These are phyloP conservation scores for Perccottus glenii DNA, from an alignment of 2,113 vertebrate genomes.

Conservation along the genomic window DNA sequence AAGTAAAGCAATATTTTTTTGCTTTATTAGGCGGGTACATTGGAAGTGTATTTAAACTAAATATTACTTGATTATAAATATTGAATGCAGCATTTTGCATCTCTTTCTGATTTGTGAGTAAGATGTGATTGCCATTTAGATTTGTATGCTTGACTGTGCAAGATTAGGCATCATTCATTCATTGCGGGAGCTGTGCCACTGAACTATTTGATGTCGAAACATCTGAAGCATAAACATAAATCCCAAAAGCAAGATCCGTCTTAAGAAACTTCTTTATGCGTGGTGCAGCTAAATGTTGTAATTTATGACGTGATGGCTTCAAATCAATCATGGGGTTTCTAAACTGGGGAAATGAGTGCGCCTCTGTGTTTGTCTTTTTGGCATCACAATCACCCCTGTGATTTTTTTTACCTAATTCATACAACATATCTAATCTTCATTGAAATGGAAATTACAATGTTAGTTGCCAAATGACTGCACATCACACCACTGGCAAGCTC, in stretches of 20 bases:
- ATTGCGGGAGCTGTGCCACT: constrained; percentile 59
- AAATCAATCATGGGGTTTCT: constrained; percentile 58
- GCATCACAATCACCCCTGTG: constrained; percentile 33
- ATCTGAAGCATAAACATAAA: constrained; percentile 70
- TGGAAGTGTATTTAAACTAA: constrained; percentile 34
- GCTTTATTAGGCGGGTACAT: constrained; percentile 7
- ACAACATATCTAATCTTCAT: constrained; percentile 38
- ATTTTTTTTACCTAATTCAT: constrained; percentile 43
- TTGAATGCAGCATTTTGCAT: constrained; percentile 58
- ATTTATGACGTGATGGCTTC: constrained; percentile 57
- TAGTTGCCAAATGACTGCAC: constrained; percentile 20
- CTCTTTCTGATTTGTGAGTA: constrained; percentile 63
- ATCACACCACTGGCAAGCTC: constrained; percentile 29
- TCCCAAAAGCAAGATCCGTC: constrained; percentile 62
- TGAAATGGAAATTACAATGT: constrained; percentile 54
- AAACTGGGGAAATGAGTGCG: constrained; percentile 35
- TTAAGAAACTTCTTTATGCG: constrained; percentile 41
- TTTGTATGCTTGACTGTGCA: constrained; percentile 43
- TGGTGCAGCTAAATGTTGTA: constrained; percentile 54
- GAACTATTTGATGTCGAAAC: constrained; percentile 66
- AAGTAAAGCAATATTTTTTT: neutral
- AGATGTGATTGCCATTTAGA: constrained; percentile 65
- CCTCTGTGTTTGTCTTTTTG: constrained; percentile 32
- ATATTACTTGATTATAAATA: constrained; percentile 67
- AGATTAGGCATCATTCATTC: constrained; percentile 64